Base-by-base conservation (phyloP, 2,797 vertebrate genomes). In the Centroberyx gerrardi region DNA sequence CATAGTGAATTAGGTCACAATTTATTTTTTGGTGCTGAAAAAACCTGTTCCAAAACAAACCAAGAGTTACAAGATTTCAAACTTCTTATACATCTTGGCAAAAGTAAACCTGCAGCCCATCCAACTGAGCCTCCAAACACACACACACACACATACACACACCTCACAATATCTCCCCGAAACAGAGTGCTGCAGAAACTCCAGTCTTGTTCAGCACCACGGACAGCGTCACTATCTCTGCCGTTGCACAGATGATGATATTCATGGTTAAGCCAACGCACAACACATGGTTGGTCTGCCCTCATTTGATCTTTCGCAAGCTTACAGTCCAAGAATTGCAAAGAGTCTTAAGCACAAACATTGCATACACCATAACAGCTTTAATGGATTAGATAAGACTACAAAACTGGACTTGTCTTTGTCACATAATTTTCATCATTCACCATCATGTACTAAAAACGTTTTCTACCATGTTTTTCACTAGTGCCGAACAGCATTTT, bases 181-280 rank as follows among this genome's bases (percentile, higher is more conserved):
- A 29, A 6, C 10, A 22, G 1, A 27, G 14, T 9, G 33, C 38
- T 38, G 60, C 44, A 75, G 17, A 38, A 58, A 17, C 1, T 15
- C 6, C 14, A 36, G 0, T n/a, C 2, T 8, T 36, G 81, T 86
- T 87, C 85, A 88, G 86, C 71, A 88, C 87, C 87, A 81, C 0
- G 68, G 89, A 90, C 72, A 93, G 86, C 69, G 2, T 51, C 51
- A 1, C 1, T 12, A 13, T 27, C 8, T 10, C 10, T 29, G 4
- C 54, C 1, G 22, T 53, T 53, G 15, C 17, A 18, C 48, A 18
- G 14, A 28, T 10, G 22, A 27, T 54, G 8, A 54, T 12, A 9
- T 54, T 54, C 27, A 27, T 27, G n/a, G 4, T 53, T 28, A 22
- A 22, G 10, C 18, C 10, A 22, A 28, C 5, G n/a, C n/a, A 51